Evolutionary conservation across 2,888 invertebrate genomes (phyloP).

Genomic region (Sympetrum striolatum): DNA sequence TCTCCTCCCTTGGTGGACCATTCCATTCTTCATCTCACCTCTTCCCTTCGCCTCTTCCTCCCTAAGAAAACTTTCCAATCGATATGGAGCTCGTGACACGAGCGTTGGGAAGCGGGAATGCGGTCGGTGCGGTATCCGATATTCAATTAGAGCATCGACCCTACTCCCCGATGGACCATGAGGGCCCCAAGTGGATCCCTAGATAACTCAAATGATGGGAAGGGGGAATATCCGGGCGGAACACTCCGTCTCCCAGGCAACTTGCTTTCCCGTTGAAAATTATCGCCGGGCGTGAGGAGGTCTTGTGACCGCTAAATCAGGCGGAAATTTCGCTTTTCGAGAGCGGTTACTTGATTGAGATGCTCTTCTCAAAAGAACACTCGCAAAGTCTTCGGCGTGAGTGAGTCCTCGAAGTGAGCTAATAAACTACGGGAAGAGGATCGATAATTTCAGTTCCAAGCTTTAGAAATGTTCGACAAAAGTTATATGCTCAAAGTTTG

Average conservation of each 20-base stretch:
- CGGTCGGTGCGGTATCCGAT: constrained; percentile 31
- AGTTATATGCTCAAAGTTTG: too few species aligned
- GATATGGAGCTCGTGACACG: not conserved
- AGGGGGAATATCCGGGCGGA: too few species aligned
- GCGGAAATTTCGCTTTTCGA: too few species aligned
- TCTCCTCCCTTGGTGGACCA: not conserved
- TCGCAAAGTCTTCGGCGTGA: too few species aligned
- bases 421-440: too few species aligned
- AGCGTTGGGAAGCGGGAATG: not conserved
- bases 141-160: constrained; percentile 6
- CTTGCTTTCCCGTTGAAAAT: not conserved
- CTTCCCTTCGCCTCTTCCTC: not conserved
- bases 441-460: too few species aligned
- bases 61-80: constrained; percentile 18
- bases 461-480: too few species aligned
- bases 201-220: not conserved
- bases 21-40: not conserved
- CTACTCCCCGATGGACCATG: not conserved
- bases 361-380: too few species aligned
- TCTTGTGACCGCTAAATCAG: too few species aligned
- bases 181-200: not conserved
- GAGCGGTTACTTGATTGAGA: too few species aligned
- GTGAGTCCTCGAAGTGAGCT: too few species aligned
- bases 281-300: not conserved
- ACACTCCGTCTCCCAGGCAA: not conserved